phyloP scores from a whole-genome alignment of 1,140 invertebrate species.

The Maconellicoccus hirsutus region DNA sequence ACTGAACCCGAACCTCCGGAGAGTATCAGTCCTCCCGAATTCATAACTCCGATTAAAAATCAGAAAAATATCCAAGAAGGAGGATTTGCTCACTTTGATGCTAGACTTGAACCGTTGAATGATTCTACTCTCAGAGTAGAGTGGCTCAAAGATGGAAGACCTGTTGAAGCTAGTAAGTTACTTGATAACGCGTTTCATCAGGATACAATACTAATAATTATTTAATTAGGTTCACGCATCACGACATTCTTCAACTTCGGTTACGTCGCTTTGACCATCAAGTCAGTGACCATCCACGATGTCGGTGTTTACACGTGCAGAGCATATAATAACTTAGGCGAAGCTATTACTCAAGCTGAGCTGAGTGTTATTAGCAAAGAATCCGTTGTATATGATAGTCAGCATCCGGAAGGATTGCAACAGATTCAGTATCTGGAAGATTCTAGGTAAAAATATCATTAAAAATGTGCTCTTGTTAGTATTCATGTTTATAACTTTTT shows the following conservation, averaged over 20 bases:
- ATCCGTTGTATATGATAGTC: constrained; percentile 68
- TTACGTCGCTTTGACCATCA: constrained; percentile 91
- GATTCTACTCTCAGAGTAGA: constrained; percentile 84
- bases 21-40: constrained; percentile 68
- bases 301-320: constrained; percentile 82
- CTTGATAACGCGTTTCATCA: constrained; percentile 19
- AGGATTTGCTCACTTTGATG: constrained; percentile 91
- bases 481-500: constrained; percentile 12
- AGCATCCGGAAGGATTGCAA: constrained; percentile 73
- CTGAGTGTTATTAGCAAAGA: constrained; percentile 74
- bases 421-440: constrained; percentile 84
- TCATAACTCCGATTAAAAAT: constrained; percentile 85
- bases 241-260: constrained; percentile 94
- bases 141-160: constrained; percentile 88
- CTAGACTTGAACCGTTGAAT: constrained; percentile 81
- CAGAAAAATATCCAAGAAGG: constrained; percentile 79
- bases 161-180: constrained; percentile 71
- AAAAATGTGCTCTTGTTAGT: not conserved
- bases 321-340: constrained; percentile 76
- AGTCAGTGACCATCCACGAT: constrained; percentile 80
- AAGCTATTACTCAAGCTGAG: constrained; percentile 77
- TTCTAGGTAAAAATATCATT: constrained; percentile 39
- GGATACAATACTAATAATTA: not conserved
- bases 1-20: constrained; percentile 65
- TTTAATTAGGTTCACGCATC: constrained; percentile 60